A percentile compares a stretch with the other conserved stretches of the same genome.
These are phyloP conservation scores for Enteromius thamalakanensis DNA, from an alignment of 2,797 vertebrate species.

Conservation along the genomic window DNA sequence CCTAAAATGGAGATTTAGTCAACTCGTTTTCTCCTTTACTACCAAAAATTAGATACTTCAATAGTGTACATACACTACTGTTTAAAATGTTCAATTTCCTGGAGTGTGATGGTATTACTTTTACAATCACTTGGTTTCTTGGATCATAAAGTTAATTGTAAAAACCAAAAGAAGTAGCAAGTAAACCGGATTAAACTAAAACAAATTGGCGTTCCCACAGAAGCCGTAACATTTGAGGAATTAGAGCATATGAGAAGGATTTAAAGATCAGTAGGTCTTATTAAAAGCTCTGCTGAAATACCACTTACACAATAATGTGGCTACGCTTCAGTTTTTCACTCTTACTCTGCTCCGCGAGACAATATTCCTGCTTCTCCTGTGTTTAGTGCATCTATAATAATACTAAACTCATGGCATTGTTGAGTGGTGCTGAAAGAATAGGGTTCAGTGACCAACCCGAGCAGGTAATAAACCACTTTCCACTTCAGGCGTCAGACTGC, in stretches of 20 bases:
- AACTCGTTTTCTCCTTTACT: background rate
- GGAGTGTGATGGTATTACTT: background rate
- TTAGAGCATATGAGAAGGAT: constrained; percentile 45
- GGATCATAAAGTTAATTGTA: constrained; percentile 37
- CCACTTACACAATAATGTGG: constrained; percentile 36
- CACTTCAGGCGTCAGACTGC: background rate
- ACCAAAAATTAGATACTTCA: background rate
- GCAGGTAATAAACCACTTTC: background rate
- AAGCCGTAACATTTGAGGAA: constrained; percentile 32
- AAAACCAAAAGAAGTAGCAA: background rate
- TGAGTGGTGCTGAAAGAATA: background rate
- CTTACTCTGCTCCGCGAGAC: background rate
- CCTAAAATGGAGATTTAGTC: background rate
- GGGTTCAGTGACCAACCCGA: background rate
- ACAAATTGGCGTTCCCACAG: constrained; percentile 40
- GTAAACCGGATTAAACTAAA: constrained; percentile 18
- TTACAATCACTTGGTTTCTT: background rate
- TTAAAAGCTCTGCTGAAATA: constrained; percentile 36
- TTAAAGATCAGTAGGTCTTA: constrained; percentile 37
- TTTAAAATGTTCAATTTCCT: background rate
- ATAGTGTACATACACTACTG: background rate
- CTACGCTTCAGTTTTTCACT: background rate
- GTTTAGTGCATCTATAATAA: constrained; percentile 1
- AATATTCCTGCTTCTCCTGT: background rate
- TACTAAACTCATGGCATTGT: background rate